A percentile compares a stretch with the other conserved stretches of the same genome.
Conservation (phyloP, 2,888 invertebrate genomes). For the Syrista parreyssii region DNA sequence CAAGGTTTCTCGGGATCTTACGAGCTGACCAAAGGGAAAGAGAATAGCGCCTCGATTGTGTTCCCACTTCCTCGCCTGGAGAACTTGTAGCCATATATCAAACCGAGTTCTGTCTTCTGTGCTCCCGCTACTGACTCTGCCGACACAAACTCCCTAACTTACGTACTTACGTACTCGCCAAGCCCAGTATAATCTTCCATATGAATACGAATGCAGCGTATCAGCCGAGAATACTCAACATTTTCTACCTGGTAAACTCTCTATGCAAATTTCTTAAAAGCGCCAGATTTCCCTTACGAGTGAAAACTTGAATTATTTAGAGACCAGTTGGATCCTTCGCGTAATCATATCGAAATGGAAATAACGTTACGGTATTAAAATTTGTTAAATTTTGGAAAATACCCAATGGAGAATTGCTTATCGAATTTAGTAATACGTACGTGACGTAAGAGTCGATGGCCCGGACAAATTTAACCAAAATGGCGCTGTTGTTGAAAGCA, state of each 20-base stretch:
- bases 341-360: background rate
- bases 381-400: background rate
- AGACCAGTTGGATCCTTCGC: background rate
- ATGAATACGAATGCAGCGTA: conserved; percentile 42
- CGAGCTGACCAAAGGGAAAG: conserved; percentile 19
- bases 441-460: background rate
- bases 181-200: conserved; percentile 32
- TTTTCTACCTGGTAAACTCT: background rate
- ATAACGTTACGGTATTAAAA: background rate
- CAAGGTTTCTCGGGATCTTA: conserved; percentile 27
- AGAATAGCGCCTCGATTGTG: conserved; percentile 49
- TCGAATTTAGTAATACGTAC: background rate
- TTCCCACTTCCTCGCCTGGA: conserved; percentile 45
- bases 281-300: background rate
- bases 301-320: background rate
- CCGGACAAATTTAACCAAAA: background rate
- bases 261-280: background rate
- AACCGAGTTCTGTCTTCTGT: conserved; percentile 49
- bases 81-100: conserved; percentile 53
- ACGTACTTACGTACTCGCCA: conserved; percentile 41
- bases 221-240: background rate
- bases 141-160: conserved; percentile 44
- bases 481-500: background rate
- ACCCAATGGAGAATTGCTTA: background rate
- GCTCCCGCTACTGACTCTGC: conserved; percentile 7